phyloP scores from a whole-genome alignment of 2,113 vertebrate genomes.

The Charadrius vociferus region DNA sequence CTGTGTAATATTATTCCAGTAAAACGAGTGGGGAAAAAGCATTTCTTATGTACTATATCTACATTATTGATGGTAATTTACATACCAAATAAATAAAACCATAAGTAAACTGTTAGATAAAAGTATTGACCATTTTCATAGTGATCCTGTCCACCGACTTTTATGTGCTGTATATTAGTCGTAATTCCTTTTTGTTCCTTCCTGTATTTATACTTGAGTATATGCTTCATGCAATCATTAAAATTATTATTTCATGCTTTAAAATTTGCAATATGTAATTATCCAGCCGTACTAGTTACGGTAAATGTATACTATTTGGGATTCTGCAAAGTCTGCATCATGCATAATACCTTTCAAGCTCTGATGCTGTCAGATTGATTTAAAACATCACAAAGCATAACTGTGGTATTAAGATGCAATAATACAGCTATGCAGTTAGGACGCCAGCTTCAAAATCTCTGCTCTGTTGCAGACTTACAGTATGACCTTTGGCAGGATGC shows the following conservation, averaged over 20 bases:
- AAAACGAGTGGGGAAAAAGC: not conserved
- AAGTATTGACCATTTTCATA: constrained; percentile 41
- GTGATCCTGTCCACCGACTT: constrained; percentile 34
- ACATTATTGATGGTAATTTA: constrained; percentile 40
- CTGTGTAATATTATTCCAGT: constrained; percentile 10
- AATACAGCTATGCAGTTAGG: not conserved
- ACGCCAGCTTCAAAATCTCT: not conserved
- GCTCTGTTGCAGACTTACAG: not conserved
- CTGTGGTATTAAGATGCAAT: not conserved
- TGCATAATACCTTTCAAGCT: not conserved
- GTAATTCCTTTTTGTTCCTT: constrained; percentile 37
- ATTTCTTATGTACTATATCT: not conserved
- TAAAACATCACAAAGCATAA: constrained; percentile 7
- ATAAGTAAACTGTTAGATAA: constrained; percentile 17
- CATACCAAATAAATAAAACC: constrained; percentile 27
- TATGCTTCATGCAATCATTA: constrained; percentile 9
- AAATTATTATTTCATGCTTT: constrained; percentile 41
- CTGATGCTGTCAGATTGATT: constrained; percentile 23
- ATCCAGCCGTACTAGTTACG: not conserved
- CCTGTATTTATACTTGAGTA: constrained; percentile 18
- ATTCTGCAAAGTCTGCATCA: not conserved
- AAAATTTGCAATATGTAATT: constrained; percentile 41
- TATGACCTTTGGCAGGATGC: not conserved
- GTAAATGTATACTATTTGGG: not conserved
- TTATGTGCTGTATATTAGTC: not conserved